A percentile compares a stretch with the other conserved stretches of the same genome.
phyloP scores from a whole-genome alignment of 53 echinoderm and acorn worm genomes.

The Henricia sp. region DNA sequence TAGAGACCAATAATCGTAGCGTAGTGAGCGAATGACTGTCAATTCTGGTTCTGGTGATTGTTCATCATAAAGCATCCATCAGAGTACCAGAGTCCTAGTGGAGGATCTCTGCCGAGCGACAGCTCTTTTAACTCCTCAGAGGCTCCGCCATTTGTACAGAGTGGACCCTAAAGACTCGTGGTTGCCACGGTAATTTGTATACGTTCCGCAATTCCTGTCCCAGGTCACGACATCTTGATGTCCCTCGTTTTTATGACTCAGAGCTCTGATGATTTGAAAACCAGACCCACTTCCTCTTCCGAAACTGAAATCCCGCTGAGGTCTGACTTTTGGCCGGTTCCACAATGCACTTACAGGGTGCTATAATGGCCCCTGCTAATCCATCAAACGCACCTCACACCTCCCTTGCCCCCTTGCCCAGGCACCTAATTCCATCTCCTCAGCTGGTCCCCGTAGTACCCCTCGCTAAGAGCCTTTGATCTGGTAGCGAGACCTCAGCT shows the following conservation, averaged over 20 bases:
- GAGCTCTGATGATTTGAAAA: conserved; percentile 37
- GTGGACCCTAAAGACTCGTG: neutral
- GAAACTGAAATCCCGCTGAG: conserved; percentile 16
- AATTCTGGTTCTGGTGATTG: conserved; percentile 6
- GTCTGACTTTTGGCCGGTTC: conserved; percentile 24
- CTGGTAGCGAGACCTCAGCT: neutral
- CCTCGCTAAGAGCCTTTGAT: neutral
- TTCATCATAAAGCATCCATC: conserved; percentile 34
- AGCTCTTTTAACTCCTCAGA: neutral
- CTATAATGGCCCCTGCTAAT: conserved; percentile 25
- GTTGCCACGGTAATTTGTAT: conserved; percentile 55
- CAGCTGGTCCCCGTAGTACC: neutral
- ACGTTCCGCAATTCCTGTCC: conserved; percentile 10
- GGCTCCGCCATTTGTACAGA: neutral
- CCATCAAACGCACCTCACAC: conserved; percentile 35
- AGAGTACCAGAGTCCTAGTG: no score
- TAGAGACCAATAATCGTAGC: conserved; percentile 40
- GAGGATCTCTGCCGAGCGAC: no score
- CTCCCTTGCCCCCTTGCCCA: neutral
- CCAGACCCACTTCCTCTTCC: conserved; percentile 18
- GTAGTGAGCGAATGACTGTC: conserved; percentile 19
- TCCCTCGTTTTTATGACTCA: conserved; percentile 23
- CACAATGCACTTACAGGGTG: conserved; percentile 35
- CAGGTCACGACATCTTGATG: conserved; percentile 36
- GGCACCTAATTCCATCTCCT: no score